These are phyloP conservation scores for Lepetodrilus schrolli DNA, from an alignment of 2,888 invertebrate genomes.

Conservation along the genomic window DNA sequence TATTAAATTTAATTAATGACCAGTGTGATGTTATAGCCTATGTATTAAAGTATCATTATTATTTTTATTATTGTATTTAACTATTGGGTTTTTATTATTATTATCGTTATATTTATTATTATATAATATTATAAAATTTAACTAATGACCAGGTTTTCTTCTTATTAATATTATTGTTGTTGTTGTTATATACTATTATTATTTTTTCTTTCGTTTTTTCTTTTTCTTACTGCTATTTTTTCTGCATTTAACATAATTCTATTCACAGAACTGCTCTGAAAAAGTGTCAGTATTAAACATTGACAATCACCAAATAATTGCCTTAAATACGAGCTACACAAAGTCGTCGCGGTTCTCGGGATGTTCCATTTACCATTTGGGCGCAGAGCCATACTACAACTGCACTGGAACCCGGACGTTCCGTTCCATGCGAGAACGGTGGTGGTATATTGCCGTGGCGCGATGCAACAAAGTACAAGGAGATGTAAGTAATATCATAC, in stretches of 20 bases:
- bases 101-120: too few relatives aligned
- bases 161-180: too few relatives aligned
- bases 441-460: conserved; percentile 94
- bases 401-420: conserved; percentile 79
- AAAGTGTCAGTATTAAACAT: conserved; percentile 83
- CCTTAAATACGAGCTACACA: conserved; percentile 78
- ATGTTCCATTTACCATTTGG: conserved; percentile 46
- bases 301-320: conserved; percentile 86
- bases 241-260: too few relatives aligned
- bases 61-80: too few relatives aligned
- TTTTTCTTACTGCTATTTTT: background rate
- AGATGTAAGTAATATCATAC: conserved; percentile 46
- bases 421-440: conserved; percentile 87
- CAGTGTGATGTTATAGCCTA: too few relatives aligned
- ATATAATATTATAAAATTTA: too few relatives aligned
- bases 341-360: conserved; percentile 50
- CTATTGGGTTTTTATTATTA: background rate
- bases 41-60: too few relatives aligned
- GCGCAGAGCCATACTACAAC: conserved; percentile 50
- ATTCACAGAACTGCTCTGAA: conserved; percentile 87
- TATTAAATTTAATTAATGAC: too few relatives aligned
- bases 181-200: background rate
- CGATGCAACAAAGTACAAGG: conserved; percentile 82
- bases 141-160: too few relatives aligned
- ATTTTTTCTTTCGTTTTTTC: background rate